These are phyloP conservation scores for Champsocephalus gunnari DNA, from an alignment of 2,797 vertebrate genomes.

Conservation along the genomic window DNA sequence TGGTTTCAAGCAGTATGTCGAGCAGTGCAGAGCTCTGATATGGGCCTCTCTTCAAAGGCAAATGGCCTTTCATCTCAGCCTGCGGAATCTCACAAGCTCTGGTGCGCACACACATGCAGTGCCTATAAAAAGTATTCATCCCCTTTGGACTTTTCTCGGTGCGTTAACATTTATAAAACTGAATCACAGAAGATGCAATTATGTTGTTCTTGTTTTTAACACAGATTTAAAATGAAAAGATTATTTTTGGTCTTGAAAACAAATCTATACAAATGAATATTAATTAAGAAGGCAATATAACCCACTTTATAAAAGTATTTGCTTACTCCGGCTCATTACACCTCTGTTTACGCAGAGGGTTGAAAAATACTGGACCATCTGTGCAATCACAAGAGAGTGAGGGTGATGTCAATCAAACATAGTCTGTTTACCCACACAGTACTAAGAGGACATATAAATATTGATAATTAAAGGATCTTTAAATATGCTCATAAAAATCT, in stretches of 20 bases:
- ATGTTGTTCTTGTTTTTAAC: conserved; percentile 12
- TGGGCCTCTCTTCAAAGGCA: conserved; percentile 60
- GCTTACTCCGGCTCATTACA: not conserved
- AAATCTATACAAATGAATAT: conserved; percentile 30
- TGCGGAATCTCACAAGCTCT: conserved; percentile 50
- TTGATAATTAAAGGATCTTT: conserved; percentile 3
- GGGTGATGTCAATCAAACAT: not conserved
- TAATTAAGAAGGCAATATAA: conserved; percentile 15
- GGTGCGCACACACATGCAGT: conserved; percentile 18
- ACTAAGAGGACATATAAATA: not conserved
- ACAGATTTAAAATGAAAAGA: conserved; percentile 22
- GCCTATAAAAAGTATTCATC: conserved; percentile 60
- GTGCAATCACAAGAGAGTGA: not conserved
- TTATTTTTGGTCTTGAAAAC: conserved; percentile 27
- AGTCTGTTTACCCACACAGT: not conserved
- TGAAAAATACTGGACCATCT: not conserved
- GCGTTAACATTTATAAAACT: conserved; percentile 54
- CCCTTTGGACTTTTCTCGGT: conserved; percentile 47
- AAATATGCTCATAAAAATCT: conserved; percentile 15
- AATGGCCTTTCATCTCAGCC: conserved; percentile 68
- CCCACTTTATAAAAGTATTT: not conserved
- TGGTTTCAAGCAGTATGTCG: conserved; percentile 46
- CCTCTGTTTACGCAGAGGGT: not conserved
- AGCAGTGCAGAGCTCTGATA: conserved; percentile 55
- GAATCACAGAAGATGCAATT: conserved; percentile 53